Conservation (phyloP, 2,113 vertebrate genomes). For the Gadus chalcogrammus region DNA sequence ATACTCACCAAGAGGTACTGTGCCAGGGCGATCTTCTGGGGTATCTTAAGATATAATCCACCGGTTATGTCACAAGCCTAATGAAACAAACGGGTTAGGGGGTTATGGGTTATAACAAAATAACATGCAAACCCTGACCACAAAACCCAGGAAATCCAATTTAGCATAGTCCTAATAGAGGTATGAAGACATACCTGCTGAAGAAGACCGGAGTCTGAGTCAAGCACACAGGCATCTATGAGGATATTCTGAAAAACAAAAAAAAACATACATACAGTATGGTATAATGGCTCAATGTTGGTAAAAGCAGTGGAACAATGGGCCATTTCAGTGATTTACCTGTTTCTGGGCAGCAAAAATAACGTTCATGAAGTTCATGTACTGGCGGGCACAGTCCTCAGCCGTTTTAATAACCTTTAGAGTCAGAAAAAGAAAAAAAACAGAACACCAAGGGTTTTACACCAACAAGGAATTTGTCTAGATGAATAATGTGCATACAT, state of each 20-base stretch:
- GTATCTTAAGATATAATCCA: conserved; percentile 91
- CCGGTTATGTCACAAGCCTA: conserved; percentile 98
- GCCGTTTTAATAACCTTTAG: conserved; percentile 92
- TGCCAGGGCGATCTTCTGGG: conserved; percentile 84
- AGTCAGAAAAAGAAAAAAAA: background rate
- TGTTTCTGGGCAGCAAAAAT: conserved; percentile 97
- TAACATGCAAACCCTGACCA: background rate
- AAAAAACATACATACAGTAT: conserved; percentile 2
- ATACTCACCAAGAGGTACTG: conserved; percentile 91
- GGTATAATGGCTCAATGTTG: background rate
- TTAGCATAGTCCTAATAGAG: no score
- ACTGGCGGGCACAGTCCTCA: conserved; percentile 89
- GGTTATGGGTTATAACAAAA: background rate
- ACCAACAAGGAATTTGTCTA: no score
- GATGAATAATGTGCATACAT: no score
- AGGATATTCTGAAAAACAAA: conserved; percentile 80
- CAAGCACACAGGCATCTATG: conserved; percentile 94
- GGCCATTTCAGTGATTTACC: conserved; percentile 59
- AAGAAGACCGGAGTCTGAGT: conserved; percentile 90
- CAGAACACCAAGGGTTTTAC: no score
- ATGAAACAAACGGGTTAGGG: conserved; percentile 30
- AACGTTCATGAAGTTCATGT: conserved; percentile 99
- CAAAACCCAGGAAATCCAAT: no score
- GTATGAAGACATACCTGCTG: conserved; percentile 81
- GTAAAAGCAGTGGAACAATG: background rate